These are phyloP conservation scores for Philhelius pedissequus DNA, from an alignment of 2,888 invertebrate species.

Conservation along the genomic window DNA sequence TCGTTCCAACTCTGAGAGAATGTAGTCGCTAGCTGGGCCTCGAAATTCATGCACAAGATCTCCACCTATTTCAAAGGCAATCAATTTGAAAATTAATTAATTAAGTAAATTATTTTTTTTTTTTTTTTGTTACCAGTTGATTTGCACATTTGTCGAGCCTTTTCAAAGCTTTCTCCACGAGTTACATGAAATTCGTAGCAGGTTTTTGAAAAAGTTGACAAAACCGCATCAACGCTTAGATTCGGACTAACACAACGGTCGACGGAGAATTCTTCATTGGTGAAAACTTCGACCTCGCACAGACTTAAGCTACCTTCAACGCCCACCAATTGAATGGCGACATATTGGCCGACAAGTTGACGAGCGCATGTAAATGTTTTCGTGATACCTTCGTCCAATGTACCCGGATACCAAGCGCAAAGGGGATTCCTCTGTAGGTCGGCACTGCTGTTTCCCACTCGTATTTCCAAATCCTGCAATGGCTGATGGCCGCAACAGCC, in stretches of 20 bases:
- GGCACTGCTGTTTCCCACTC: constrained; percentile 94
- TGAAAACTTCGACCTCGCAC: constrained; percentile 95
- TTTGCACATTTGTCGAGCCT: constrained; percentile 88
- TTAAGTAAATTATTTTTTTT: constrained; percentile 71
- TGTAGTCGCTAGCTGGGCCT: constrained; percentile 78
- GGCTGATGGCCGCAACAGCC: constrained; percentile 88
- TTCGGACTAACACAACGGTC: constrained; percentile 89
- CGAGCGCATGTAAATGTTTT: constrained; percentile 93
- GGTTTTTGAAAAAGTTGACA: constrained; percentile 90
- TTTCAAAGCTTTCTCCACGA: constrained; percentile 90
- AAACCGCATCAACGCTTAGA: constrained; percentile 87
- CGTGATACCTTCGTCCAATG: constrained; percentile 95
- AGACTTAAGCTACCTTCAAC: constrained; percentile 93
- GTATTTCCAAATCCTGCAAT: constrained; percentile 91
- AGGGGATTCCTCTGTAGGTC: constrained; percentile 93
- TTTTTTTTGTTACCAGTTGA: constrained; percentile 81
- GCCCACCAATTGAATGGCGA: constrained; percentile 93
- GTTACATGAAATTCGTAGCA: constrained; percentile 94
- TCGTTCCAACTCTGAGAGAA: constrained; percentile 89
- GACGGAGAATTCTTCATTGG: constrained; percentile 93
- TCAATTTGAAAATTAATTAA: not conserved
- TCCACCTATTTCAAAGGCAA: constrained; percentile 73
- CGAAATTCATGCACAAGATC: constrained; percentile 78
- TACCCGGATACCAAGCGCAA: constrained; percentile 96
- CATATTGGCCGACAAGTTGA: constrained; percentile 90